A percentile compares a stretch with the other conserved stretches of the same genome.
Conservation (phyloP, 2,797 vertebrate species). For the Cygnus olor region DNA sequence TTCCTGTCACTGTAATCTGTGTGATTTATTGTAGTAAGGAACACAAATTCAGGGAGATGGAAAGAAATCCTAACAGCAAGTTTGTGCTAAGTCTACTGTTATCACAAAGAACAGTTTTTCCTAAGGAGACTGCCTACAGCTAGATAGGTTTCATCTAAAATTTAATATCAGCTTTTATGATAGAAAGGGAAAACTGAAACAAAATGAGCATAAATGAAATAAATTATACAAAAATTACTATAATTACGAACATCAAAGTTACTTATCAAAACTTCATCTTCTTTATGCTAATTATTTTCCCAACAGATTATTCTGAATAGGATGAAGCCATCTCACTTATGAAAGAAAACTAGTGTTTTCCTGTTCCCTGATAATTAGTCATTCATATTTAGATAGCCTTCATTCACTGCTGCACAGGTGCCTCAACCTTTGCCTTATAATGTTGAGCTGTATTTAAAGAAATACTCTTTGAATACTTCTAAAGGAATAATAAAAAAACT, state of each 20-base stretch:
- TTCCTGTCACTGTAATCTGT: not conserved
- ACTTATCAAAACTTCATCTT: constrained; percentile 70
- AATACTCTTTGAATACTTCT: constrained; percentile 57
- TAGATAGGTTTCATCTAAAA: constrained; percentile 56
- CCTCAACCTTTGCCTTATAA: constrained; percentile 66
- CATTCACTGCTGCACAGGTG: constrained; percentile 71
- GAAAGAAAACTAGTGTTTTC: constrained; percentile 71
- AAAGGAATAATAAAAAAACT: constrained; percentile 42
- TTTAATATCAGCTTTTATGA: constrained; percentile 64
- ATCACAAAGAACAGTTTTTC: constrained; percentile 37
- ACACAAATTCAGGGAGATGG: not conserved
- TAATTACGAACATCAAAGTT: constrained; percentile 72
- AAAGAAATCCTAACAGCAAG: constrained; percentile 6
- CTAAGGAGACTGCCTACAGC: constrained; percentile 38
- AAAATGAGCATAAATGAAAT: constrained; percentile 62
- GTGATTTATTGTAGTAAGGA: not conserved
- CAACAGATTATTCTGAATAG: constrained; percentile 68
- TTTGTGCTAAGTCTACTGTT: constrained; percentile 3
- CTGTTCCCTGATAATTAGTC: constrained; percentile 68
- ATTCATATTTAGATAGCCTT: constrained; percentile 62
- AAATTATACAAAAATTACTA: constrained; percentile 67
- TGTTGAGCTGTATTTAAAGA: constrained; percentile 62
- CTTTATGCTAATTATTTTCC: constrained; percentile 78
- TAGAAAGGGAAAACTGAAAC: constrained; percentile 66
- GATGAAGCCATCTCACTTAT: constrained; percentile 58